phyloP scores from a whole-genome alignment of 2,113 vertebrate species.

The Sebastes fasciatus region DNA sequence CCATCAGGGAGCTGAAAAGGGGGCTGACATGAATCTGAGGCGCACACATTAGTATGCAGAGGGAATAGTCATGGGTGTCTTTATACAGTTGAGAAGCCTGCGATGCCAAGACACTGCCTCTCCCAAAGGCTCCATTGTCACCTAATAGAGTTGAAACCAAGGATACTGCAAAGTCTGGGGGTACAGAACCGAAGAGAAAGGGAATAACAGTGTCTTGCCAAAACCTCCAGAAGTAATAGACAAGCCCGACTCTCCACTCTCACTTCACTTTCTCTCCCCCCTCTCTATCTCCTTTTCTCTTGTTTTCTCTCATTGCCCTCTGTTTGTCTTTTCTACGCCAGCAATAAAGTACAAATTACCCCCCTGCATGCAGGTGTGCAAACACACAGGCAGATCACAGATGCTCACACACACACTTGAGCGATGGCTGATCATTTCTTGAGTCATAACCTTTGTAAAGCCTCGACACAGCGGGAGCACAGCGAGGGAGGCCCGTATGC shows the following conservation, averaged over 20 bases:
- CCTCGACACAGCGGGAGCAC: not conserved
- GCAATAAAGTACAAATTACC: conserved; percentile 61
- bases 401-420: not conserved
- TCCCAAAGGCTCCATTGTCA: conserved; percentile 77
- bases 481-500: not conserved
- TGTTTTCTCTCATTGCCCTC: conserved; percentile 52
- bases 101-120: conserved; percentile 68
- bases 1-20: conserved; percentile 49
- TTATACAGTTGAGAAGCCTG: conserved; percentile 67
- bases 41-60: conserved; percentile 80
- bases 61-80: conserved; percentile 59
- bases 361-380: conserved; percentile 37
- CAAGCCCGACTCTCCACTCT: conserved; percentile 33
- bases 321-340: conserved; percentile 54
- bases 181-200: conserved; percentile 57
- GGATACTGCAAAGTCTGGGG: conserved; percentile 62
- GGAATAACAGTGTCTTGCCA: conserved; percentile 60
- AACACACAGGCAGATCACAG: conserved; percentile 29
- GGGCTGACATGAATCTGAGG: conserved; percentile 64
- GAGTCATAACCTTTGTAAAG: not conserved
- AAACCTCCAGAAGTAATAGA: conserved; percentile 64
- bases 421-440: not conserved
- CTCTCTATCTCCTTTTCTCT: not conserved
- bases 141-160: conserved; percentile 79
- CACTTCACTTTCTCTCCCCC: conserved; percentile 3